Evolutionary conservation across 2,113 vertebrate species (phyloP), one percentile per base, ranked within the genome.

Genomic region (Lasiurus cinereus): DNA sequence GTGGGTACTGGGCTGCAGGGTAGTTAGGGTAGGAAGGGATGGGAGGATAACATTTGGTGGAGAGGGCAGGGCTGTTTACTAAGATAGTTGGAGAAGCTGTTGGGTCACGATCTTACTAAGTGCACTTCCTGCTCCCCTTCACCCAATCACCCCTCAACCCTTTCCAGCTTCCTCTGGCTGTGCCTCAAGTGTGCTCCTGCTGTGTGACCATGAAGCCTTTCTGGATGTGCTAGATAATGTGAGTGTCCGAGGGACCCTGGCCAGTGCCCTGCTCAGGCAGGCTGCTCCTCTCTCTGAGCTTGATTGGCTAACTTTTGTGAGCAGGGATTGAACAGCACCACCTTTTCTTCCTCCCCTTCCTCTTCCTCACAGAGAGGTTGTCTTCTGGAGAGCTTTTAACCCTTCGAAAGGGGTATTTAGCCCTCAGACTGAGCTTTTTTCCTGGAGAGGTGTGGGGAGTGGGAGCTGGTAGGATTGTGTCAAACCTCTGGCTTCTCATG

Each of bases 101-200:
- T 14, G 72, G 9, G 18, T 24, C 18, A 13, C 11, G 27, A 19
- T 56, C 74, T 73, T 19, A 79, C n/a, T 8, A 33, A 33, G 27
- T 36, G 2, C 11, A 14, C 29, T 90, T 91, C 59, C 13, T 31
- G n/a, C 12, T 70, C 48, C 27, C 39, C 54, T 33, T 29, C 43
- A 70, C 31, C 80, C n/a, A 29, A n/a, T 5, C 59, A 19, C 29
- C 73, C 1, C 11, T 67, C 4, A n/a, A 84, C 84, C 54, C 0
- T 66, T 1, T 90, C 91, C 94, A 98, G 98, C 98, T 29, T 96
- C 95, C 93, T 98, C 98, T 0, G 98, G 98, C 50, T 98, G 98
- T 6, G 97, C 98, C 18, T 98, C 98, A 73, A 98, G 98, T 6
- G 97, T 98, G 6, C 88, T 98, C 64, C 98, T 98, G 62, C 94